Conservation (phyloP, 2,888 invertebrate species). For the Adineta ricciae region DNA sequence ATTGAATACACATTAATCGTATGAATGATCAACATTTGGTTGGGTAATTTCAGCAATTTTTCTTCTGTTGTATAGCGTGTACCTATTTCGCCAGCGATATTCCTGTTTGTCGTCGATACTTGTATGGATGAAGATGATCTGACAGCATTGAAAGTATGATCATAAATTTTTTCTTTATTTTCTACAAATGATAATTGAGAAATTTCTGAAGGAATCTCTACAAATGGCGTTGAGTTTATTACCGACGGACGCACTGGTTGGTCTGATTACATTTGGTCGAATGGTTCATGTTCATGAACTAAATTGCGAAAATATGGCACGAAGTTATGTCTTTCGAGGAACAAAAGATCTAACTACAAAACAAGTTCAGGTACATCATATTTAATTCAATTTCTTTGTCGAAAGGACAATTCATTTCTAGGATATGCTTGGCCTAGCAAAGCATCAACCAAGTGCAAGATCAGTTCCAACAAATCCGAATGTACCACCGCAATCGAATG, state of each 20-base stretch:
- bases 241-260: slow-evolving; percentile 87
- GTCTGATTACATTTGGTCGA: slow-evolving; percentile 90
- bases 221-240: slow-evolving; percentile 88
- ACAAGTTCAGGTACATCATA: slow-evolving; percentile 36
- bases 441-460: slow-evolving; percentile 37
- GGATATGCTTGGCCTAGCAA: slow-evolving; percentile 49
- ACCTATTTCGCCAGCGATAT: slow-evolving; percentile 85
- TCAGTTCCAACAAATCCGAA: slow-evolving; percentile 31
- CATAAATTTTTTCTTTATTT: not conserved
- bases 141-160: slow-evolving; percentile 74
- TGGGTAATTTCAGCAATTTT: not conserved
- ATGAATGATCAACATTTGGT: not conserved
- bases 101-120: slow-evolving; percentile 89
- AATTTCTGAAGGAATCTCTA: slow-evolving; percentile 56
- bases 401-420: not conserved
- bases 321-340: slow-evolving; percentile 93
- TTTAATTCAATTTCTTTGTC: not conserved
- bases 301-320: slow-evolving; percentile 81
- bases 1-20: slow-evolving; percentile 78
- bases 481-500: slow-evolving; percentile 38
- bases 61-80: not conserved
- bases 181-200: not conserved
- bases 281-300: slow-evolving; percentile 97
- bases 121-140: slow-evolving; percentile 95
- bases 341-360: slow-evolving; percentile 72